A percentile compares a stretch with the other conserved stretches of the same genome.
phyloP scores from a whole-genome alignment of 2,888 invertebrate genomes.

The Nomada fucata region DNA sequence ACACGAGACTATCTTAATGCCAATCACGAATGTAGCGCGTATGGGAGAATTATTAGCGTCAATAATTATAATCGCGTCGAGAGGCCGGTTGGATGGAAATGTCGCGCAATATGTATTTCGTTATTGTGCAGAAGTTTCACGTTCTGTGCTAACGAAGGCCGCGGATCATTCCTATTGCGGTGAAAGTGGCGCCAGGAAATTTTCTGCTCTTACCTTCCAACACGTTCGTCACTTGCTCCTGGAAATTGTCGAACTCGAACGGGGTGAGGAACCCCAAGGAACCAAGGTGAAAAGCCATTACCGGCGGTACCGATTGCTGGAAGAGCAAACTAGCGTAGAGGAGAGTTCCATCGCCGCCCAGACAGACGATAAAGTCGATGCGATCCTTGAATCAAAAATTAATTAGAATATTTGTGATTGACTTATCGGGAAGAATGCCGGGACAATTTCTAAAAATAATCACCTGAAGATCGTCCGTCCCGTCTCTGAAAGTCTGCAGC shows the following conservation, averaged over 20 bases:
- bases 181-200: too few relatives aligned
- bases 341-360: constrained; percentile 98
- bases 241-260: constrained; percentile 97
- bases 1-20: neutral
- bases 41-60: neutral
- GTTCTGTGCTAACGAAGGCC: constrained; percentile 3
- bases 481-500: constrained; percentile 93
- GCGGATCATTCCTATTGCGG: neutral
- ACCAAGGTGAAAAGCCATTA: constrained; percentile 99
- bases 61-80: neutral
- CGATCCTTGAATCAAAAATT: constrained; percentile 88
- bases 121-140: neutral
- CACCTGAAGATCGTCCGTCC: constrained; percentile 93
- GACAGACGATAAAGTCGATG: constrained; percentile 98
- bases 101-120: neutral
- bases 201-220: constrained; percentile 90
- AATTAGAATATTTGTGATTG: neutral
- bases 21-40: neutral
- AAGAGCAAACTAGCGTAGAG: constrained; percentile 97
- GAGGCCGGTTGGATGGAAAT: neutral
- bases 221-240: constrained; percentile 96
- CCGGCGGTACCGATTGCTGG: constrained; percentile 98
- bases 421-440: neutral
- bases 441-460: neutral
- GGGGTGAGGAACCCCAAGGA: constrained; percentile 98